A percentile compares a stretch with the other conserved stretches of the same genome.
Conservation (phyloP, 2,113 vertebrate species). For the Ceyx margarethae region DNA sequence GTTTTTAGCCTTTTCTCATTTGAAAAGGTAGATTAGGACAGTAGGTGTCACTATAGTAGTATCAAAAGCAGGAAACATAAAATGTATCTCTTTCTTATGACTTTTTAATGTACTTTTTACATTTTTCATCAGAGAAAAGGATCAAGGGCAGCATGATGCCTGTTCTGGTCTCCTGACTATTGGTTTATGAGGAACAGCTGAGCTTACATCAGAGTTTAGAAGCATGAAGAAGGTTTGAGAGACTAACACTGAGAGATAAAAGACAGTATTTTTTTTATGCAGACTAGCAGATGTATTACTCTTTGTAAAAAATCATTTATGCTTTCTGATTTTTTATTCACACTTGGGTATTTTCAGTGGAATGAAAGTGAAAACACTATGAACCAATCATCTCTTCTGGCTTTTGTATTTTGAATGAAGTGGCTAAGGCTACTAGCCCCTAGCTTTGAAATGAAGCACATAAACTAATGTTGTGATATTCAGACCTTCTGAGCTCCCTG, state of each 20-base stretch:
- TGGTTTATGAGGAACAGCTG: not conserved
- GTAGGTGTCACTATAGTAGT: slow-evolving; percentile 29
- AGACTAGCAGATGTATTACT: not conserved
- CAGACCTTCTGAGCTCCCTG: not conserved
- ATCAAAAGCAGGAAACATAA: not conserved
- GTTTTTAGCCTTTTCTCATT: not conserved
- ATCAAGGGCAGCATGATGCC: not conserved
- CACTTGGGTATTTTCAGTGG: not conserved
- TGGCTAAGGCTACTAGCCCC: not conserved
- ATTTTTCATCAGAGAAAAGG: not conserved
- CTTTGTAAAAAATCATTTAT: not conserved
- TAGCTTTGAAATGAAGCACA: not conserved
- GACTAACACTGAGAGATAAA: not conserved
- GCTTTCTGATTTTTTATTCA: not conserved
- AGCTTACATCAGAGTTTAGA: not conserved
- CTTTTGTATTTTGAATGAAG: not conserved
- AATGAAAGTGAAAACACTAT: not conserved
- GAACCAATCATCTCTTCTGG: not conserved
- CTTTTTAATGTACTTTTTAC: not conserved
- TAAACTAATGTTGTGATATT: not conserved
- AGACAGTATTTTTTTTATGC: not conserved
- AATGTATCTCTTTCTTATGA: accelerated
- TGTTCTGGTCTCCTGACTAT: not conserved
- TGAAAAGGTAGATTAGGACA: not conserved
- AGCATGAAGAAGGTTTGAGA: not conserved